Evolutionary conservation across 2,797 vertebrate species (phyloP).

Genomic region (Falco berigora): DNA sequence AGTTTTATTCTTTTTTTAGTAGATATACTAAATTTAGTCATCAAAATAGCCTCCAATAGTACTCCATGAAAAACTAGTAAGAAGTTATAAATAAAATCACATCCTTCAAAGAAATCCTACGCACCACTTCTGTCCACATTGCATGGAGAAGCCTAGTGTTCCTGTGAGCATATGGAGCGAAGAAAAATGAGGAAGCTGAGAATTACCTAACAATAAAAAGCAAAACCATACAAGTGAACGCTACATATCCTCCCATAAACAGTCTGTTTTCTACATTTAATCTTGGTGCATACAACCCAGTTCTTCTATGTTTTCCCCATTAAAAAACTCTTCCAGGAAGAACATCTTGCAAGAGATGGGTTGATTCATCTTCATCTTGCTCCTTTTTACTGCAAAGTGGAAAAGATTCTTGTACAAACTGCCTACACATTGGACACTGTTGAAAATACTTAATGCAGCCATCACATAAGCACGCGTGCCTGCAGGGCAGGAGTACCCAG

Average conservation of each 20-base stretch:
- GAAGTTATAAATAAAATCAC: slow-evolving; percentile 41
- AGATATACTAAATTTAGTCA: slow-evolving; percentile 21
- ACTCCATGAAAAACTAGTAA: slow-evolving; percentile 1
- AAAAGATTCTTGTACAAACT: slow-evolving; percentile 89
- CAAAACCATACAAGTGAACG: neutral
- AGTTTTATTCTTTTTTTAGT: slow-evolving; percentile 31
- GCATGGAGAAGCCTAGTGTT: neutral
- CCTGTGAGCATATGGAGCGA: neutral
- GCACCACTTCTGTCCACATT: neutral
- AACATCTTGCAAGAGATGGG: neutral
- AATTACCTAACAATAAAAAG: slow-evolving; percentile 14
- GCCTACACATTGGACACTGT: slow-evolving; percentile 93
- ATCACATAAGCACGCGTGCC: slow-evolving; percentile 90
- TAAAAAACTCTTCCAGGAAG: slow-evolving; percentile 31
- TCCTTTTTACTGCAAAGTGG: slow-evolving; percentile 72
- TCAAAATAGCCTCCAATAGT: neutral
- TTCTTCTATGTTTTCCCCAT: neutral
- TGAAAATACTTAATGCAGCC: slow-evolving; percentile 83
- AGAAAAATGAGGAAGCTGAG: slow-evolving; percentile 17
- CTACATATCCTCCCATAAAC: slow-evolving; percentile 11
- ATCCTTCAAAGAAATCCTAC: neutral
- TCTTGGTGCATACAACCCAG: neutral
- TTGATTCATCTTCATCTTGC: slow-evolving; percentile 37
- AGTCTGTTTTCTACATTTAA: slow-evolving; percentile 23
- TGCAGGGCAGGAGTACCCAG: slow-evolving; percentile 90